Evolutionary conservation across 1,140 invertebrate genomes (phyloP), one percentile per base, ranked within the genome.

Genomic region (Heliconius eleuchia): DNA sequence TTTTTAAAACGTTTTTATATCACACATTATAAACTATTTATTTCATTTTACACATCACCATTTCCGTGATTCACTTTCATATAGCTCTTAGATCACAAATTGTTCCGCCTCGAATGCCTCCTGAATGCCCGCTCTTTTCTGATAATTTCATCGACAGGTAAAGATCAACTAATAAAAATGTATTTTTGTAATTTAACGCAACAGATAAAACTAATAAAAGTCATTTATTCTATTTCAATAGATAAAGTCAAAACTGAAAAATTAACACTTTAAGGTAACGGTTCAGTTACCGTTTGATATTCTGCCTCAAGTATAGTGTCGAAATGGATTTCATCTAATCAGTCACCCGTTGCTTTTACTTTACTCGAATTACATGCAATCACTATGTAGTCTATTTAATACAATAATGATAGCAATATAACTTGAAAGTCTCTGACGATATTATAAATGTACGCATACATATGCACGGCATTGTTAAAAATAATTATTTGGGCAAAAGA

Each of bases 51-150:
- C 75, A 72, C 78, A 82, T 78, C 72, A 74, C 70, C 27, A 73
- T 46, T 82, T 82, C 75, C 78, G 76, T 74, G 77, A 74, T 79
- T 79, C 77, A 79, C 73, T 79, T 79, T 74, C 77, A 70, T 39
- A 77, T 73, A 34, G 39, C 73, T 79, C 78, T 79, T 73, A 78
- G 74, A 79, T 81, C 76, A 81, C 76, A 73, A 80, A 76, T 55
- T 73, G 81, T 80, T 82, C 78, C 78, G 73, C 71, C 74, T 80
- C 74, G 42, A 52, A 13, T 66, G 71, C 73, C 78, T 80, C 76
- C 79, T n/a, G n/a, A n/a, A n/a, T n/a, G n/a, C n/a, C 76, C 74
- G 57, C 37, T 76, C 57, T 73, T 77, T 60, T 79, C 73, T 79
- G 60, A 81, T 81, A 79, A 46, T 72, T 81, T 79, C 46, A 79